Evolutionary conservation across 2,888 invertebrate genomes (phyloP), one percentile per base, ranked within the genome.

Genomic region (Eristalinus aeneus): DNA sequence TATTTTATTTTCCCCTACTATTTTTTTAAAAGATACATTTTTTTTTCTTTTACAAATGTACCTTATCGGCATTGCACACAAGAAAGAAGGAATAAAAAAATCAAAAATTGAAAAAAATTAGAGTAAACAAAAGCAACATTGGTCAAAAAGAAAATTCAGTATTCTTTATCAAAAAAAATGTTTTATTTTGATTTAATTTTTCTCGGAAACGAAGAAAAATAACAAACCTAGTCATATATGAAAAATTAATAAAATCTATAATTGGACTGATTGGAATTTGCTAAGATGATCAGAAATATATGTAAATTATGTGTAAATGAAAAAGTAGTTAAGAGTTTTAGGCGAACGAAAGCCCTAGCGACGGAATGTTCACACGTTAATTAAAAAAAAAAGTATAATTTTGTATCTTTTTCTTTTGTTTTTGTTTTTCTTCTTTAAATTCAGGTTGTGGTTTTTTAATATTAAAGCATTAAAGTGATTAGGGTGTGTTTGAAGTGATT

Each of bases 401-500:
- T 63, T 74, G 68, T 81, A 23, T 76, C 54, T 27, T 39, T 76
- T 67, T 27, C 27, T 60, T 67, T 54, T 34, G 46, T 46, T 46
- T 46, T 46, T 46, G 46, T 78, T 36, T 64, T 54, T 84, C 60
- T 79, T 77, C 68, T 76, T 81, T 76, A 85, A 77, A 81, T 73
- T 82, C 77, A 82, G 86, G 86, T 86, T 86, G 86, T 86, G 86
- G 86, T 86, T 74, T 16, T 46, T 78, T 82, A 82, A 82, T 82
- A 74, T 86, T 74, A 74, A 80, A 80, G 65, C 32, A 67, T 68
- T 67, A 68, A 73, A 73, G 34, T 80, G 68, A 80, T 76, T 85
- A 85, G 73, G 76, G 76, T 81, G 72, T 81, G 68, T 81, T 81
- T 76, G 63, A 85, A 74, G 64, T 69, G 11, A 34, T 46, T 46